A percentile compares a stretch with the other conserved stretches of the same genome.
Evolutionary conservation across 1,140 invertebrate species (phyloP).

Genomic region (Aplysia californica): DNA sequence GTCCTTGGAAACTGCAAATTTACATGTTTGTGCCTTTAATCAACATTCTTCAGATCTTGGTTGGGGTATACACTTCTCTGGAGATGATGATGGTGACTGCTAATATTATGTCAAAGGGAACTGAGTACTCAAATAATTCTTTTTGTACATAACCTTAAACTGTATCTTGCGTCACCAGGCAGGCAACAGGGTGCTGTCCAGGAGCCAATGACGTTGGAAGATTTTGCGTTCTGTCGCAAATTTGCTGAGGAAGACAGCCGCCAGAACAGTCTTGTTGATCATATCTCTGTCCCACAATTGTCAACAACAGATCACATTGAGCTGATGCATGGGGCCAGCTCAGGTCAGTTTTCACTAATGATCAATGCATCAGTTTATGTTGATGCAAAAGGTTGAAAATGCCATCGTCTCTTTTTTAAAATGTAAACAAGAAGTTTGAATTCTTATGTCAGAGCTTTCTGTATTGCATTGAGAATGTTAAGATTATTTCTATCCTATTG

Average conservation of each 20-base stretch:
- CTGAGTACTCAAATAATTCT: too few relatives aligned
- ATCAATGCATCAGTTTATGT: background rate
- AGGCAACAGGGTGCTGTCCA: background rate
- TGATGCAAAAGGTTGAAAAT: background rate
- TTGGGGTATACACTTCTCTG: too few relatives aligned
- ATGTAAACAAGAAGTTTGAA: background rate
- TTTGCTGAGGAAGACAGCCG: background rate
- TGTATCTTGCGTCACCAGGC: too few relatives aligned
- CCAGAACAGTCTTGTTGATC: background rate
- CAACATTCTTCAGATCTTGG: too few relatives aligned
- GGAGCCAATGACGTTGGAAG: constrained; percentile 22
- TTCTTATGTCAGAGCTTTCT: background rate
- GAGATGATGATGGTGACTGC: too few relatives aligned
- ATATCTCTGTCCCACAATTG: background rate
- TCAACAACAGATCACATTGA: constrained; percentile 17
- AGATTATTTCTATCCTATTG: background rate
- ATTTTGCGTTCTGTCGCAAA: constrained; percentile 17
- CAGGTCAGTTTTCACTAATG: background rate
- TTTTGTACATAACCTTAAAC: too few relatives aligned
- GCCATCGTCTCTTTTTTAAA: background rate
- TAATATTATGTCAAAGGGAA: too few relatives aligned
- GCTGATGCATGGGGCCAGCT: constrained; percentile 18
- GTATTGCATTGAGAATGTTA: background rate
- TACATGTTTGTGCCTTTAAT: too few relatives aligned
- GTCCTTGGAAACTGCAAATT: too few relatives aligned